Base-by-base conservation (phyloP, 2,113 vertebrate species). In the Caranx ignobilis region DNA sequence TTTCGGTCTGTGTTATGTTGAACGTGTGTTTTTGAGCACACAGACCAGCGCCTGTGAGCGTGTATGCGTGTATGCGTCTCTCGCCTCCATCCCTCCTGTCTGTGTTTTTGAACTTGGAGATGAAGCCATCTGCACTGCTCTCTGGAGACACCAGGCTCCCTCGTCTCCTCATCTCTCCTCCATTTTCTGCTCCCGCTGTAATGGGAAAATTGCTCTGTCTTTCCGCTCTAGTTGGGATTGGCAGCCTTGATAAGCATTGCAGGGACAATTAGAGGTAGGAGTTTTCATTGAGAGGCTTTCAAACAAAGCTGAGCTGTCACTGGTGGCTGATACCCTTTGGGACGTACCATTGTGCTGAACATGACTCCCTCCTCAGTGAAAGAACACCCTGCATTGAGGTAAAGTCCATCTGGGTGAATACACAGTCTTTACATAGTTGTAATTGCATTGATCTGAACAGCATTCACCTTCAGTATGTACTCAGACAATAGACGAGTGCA, bases 141-240 rank as follows among this genome's bases (percentile, higher is more conserved):
- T 92, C 92, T 72, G 75, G 93, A 93, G 94, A 91, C 84, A 66
- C 76, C 5, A 0, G 63, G 67, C 89, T 92, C 91, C 88, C 89
- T 69, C 60, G 50, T 88, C 87, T 84, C 81, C 63, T 69, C 48
- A 56, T 78, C 87, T 85, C 83, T 75, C 87, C 84, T 91, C 84
- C 86, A 84, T 91, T 89, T 91, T 88, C 89, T 90, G 84, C 91
- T 90, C 77, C 88, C 6, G 61, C 85, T 75, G 81, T 92, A 93
- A 92, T 92, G 87, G 89, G 91, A 86, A 94, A 93, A 94, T 94
- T 90, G 92, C 83, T 91, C 89, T 77, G 83, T 90, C 88, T 95
- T 94, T 94, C 91, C 87, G 90, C 93, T 94, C 93, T 90, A 91
- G 86, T 95, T 94, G 90, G 92, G 91, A 93, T 92, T 85, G 91